Conservation (phyloP, 1,140 invertebrate species). For the Lordiphosa clarofinis region DNA sequence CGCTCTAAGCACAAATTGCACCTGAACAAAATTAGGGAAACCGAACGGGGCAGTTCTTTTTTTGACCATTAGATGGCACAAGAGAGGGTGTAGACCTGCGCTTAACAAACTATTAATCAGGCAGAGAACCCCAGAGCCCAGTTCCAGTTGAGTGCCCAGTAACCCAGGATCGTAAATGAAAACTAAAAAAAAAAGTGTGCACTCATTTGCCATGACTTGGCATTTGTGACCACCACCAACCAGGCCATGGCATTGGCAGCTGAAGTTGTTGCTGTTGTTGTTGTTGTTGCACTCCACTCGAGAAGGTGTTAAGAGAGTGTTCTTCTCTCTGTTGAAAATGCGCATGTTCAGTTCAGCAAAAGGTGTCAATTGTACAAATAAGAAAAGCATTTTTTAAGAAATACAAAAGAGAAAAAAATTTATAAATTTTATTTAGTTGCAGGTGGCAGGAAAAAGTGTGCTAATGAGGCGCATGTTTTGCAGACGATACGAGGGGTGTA, state of each 20-base stretch:
- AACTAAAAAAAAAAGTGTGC: conserved; percentile 33
- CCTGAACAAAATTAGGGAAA: conserved; percentile 73
- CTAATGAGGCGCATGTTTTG: conserved; percentile 43
- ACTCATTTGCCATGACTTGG: conserved; percentile 74
- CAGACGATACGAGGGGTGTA: not conserved
- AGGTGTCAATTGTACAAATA: conserved; percentile 59
- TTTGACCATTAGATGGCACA: conserved; percentile 65
- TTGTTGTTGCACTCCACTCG: conserved; percentile 43
- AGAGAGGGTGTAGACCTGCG: conserved; percentile 68
- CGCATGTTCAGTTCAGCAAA: conserved; percentile 43
- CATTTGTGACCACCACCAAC: conserved; percentile 34
- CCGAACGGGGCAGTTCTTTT: conserved; percentile 22
- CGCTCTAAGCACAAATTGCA: conserved; percentile 69
- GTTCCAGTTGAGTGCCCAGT: conserved; percentile 8
- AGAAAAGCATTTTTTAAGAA: conserved; percentile 34
- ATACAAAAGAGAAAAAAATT: not conserved
- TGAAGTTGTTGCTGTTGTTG: conserved; percentile 45
- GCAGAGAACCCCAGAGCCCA: conserved; percentile 11
- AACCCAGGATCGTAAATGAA: conserved; percentile 22
- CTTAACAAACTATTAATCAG: conserved; percentile 76
- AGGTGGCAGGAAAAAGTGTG: conserved; percentile 43
- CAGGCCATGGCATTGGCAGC: conserved; percentile 38
- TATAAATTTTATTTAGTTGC: conserved; percentile 22
- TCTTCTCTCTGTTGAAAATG: conserved; percentile 12
- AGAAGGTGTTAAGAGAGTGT: conserved; percentile 64